These are phyloP conservation scores for Drosophila novamexicana DNA, from an alignment of 1,140 invertebrate species.

Conservation along the genomic window DNA sequence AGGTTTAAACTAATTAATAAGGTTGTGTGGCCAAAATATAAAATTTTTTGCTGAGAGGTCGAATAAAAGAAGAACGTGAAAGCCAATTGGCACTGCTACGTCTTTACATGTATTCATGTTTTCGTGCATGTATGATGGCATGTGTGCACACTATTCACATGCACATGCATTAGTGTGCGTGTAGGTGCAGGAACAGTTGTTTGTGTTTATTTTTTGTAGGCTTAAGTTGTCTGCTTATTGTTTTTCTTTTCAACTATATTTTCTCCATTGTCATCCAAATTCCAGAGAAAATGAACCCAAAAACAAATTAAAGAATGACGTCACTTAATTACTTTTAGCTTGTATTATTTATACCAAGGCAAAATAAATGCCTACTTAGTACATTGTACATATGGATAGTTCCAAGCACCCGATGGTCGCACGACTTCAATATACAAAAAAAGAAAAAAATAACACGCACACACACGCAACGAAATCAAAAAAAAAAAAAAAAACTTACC, in stretches of 20 bases:
- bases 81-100: slow-evolving; percentile 25
- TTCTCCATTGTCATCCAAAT: slow-evolving; percentile 1
- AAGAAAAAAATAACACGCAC: too few species aligned
- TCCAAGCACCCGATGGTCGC: too few species aligned
- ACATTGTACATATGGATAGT: too few species aligned
- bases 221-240: slow-evolving; percentile 57
- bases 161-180: background rate
- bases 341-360: background rate
- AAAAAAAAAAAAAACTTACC: too few species aligned
- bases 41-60: slow-evolving; percentile 6
- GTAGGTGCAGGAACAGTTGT: slow-evolving; percentile 21
- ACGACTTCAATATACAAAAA: too few species aligned
- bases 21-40: slow-evolving; percentile 5
- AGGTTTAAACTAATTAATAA: background rate
- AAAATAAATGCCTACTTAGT: slow-evolving; percentile 9
- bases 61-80: slow-evolving; percentile 14
- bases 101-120: slow-evolving; percentile 14
- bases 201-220: slow-evolving; percentile 62
- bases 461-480: too few species aligned
- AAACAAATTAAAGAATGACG: slow-evolving; percentile 6
- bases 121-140: background rate
- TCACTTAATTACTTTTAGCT: slow-evolving; percentile 9
- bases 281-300: background rate
- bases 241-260: slow-evolving; percentile 18
- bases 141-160: slow-evolving; percentile 3